Evolutionary conservation across 2,797 vertebrate genomes (phyloP), one percentile per base, ranked within the genome.

Genomic region (Selene dorsalis): DNA sequence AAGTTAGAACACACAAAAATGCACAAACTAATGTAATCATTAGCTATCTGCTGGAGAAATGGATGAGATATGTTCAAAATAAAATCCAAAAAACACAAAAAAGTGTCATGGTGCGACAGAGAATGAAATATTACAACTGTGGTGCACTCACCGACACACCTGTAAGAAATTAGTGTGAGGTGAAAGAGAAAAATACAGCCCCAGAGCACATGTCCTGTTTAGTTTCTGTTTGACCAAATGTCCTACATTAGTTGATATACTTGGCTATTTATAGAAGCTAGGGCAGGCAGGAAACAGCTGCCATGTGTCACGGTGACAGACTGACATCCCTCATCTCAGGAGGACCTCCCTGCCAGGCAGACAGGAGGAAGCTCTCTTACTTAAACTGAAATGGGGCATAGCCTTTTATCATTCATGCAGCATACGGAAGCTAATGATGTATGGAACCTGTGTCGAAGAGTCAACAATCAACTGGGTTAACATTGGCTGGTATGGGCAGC

Each of bases 191-290:
- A 87, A 73, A 83, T 75, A 66, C 45, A 28, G 69, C 78, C 83
- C 69, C 9, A 3, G 65, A 83, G 80, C 84, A 80, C 60, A 57
- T 81, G 87, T 77, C 91, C 90, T 85, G 88, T 91, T 92, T 91
- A 84, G 92, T 87, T 82, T 86, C 80, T 61, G 86, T 88, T 94
- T 94, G 93, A 94, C 93, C 93, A 93, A 93, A 91, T 88, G 92
- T 87, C 92, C 93, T 91, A 93, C 88, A 93, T 93, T 92, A 91
- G 90, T 83, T 91, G 90, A 92, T 92, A 89, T 87, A 90, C 91
- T 86, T 76, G 43, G 82, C 92, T 94, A 94, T 94, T 93, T 91
- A 89, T 94, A 92, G 93, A 84, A 80, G 87, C 79, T 83, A 80
- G 88, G 87, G 81, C 90, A 88, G 83, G 90, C 90, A 90, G 88